Conservation (phyloP, 2,888 invertebrate species). For the Apamea epomidion region DNA sequence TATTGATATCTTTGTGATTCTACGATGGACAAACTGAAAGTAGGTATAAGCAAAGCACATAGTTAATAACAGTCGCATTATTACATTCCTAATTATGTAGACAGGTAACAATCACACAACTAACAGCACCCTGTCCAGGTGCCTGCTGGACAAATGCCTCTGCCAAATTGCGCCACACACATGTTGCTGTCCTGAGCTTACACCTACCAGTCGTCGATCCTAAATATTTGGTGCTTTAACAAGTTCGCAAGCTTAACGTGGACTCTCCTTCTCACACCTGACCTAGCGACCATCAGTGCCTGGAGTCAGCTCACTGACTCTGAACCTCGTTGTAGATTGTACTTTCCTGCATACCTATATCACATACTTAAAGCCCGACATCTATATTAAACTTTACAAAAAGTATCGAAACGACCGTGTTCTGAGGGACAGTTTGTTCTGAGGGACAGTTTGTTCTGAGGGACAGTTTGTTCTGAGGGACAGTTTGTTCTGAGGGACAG, state of each 20-base stretch:
- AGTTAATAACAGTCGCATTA: background rate
- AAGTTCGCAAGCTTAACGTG: background rate
- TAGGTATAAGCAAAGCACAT: too few relatives aligned
- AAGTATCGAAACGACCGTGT: background rate
- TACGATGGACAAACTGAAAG: background rate
- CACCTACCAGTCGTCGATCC: background rate
- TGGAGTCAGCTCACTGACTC: background rate
- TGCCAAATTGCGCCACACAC: background rate
- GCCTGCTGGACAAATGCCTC: background rate
- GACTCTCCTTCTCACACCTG: background rate
- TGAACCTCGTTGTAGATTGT: background rate
- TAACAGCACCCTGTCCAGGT: background rate
- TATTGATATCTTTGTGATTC: background rate
- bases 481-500: background rate
- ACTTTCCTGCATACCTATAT: background rate
- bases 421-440: background rate
- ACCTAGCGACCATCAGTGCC: background rate
- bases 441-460: background rate
- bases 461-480: too few relatives aligned
- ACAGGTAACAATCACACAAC: background rate
- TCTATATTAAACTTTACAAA: background rate
- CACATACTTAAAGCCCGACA: background rate
- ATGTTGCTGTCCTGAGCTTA: background rate
- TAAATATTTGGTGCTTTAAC: background rate
- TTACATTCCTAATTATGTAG: too few relatives aligned